phyloP scores from a whole-genome alignment of 2,113 vertebrate species.

The Psettodes erumei region DNA sequence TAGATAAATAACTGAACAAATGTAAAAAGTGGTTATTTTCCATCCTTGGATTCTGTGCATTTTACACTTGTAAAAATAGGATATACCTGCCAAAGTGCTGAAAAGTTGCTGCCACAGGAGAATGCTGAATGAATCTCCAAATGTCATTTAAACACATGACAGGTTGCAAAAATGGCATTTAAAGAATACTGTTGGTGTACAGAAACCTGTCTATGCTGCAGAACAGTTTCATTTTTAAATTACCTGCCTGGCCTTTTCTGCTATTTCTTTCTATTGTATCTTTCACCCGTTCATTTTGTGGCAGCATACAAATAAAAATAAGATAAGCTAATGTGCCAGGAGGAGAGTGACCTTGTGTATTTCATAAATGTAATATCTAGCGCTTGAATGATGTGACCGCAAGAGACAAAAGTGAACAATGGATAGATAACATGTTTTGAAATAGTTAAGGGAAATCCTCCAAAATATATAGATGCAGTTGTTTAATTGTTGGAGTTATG shows the following conservation, averaged over 20 bases:
- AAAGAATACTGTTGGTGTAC: slow-evolving; percentile 3
- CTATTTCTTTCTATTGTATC: not conserved
- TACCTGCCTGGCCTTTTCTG: not conserved
- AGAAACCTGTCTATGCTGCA: slow-evolving; percentile 18
- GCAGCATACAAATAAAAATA: slow-evolving; percentile 12
- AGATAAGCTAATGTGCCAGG: slow-evolving; percentile 14
- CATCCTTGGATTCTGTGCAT: slow-evolving; percentile 19
- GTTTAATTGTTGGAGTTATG: not conserved
- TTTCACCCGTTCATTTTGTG: slow-evolving; percentile 16
- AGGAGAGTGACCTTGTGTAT: slow-evolving; percentile 19
- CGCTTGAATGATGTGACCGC: not conserved
- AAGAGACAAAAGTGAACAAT: not conserved
- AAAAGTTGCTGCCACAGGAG: slow-evolving; percentile 45
- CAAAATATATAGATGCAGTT: too few relatives aligned
- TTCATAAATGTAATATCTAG: slow-evolving; percentile 3
- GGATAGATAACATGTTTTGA: not conserved
- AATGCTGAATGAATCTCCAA: slow-evolving; percentile 38
- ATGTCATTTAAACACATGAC: slow-evolving; percentile 36
- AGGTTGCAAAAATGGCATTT: slow-evolving; percentile 42
- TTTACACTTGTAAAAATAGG: slow-evolving; percentile 18
- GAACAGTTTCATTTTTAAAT: slow-evolving; percentile 25
- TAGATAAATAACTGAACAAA: slow-evolving; percentile 32
- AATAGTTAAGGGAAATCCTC: not conserved
- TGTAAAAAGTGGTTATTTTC: slow-evolving; percentile 2
- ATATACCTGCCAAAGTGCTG: slow-evolving; percentile 31